Evolutionary conservation across 2,888 invertebrate species (phyloP).

Genomic region (Linhomoeus sp.): DNA sequence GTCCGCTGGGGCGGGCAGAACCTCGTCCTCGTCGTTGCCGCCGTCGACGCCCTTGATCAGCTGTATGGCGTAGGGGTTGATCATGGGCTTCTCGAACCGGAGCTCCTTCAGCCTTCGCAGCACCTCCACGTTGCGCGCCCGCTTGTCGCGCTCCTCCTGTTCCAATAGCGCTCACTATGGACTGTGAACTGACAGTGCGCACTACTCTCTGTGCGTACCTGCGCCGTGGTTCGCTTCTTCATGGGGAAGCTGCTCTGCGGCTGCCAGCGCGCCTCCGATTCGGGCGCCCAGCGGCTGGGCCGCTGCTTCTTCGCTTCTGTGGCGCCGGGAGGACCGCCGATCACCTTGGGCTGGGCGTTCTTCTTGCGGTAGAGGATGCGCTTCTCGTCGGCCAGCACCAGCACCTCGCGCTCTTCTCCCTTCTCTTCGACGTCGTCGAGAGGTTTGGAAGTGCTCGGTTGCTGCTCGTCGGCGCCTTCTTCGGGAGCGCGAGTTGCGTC

Average conservation of each 20-base stretch:
- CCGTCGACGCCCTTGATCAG: not conserved
- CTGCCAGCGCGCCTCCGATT: not conserved
- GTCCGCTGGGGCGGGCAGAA: not conserved
- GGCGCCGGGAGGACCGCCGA: too few species aligned
- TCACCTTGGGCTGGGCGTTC: too few species aligned
- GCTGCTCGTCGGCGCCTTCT: too few species aligned
- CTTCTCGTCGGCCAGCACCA: not conserved
- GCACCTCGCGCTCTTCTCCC: not conserved
- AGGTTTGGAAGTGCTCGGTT: too few species aligned
- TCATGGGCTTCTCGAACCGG: constrained; percentile 2
- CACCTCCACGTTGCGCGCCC: not conserved
- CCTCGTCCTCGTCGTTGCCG: not conserved
- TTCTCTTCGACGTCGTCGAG: too few species aligned
- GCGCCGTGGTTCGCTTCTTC: too few species aligned
- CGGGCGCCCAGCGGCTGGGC: not conserved
- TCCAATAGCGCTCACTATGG: not conserved
- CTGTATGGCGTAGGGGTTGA: not conserved
- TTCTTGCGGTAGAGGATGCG: not conserved
- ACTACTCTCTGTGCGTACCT: too few species aligned
- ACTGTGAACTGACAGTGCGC: too few species aligned
- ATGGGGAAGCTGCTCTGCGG: too few species aligned
- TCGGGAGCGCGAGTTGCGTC: too few species aligned
- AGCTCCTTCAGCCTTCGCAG: not conserved
- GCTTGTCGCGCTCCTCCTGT: not conserved
- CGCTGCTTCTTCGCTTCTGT: not conserved